A percentile compares a stretch with the other conserved stretches of the same genome.
phyloP scores from a whole-genome alignment of 2,888 invertebrate genomes.

The Peribatodes rhomboidaria region DNA sequence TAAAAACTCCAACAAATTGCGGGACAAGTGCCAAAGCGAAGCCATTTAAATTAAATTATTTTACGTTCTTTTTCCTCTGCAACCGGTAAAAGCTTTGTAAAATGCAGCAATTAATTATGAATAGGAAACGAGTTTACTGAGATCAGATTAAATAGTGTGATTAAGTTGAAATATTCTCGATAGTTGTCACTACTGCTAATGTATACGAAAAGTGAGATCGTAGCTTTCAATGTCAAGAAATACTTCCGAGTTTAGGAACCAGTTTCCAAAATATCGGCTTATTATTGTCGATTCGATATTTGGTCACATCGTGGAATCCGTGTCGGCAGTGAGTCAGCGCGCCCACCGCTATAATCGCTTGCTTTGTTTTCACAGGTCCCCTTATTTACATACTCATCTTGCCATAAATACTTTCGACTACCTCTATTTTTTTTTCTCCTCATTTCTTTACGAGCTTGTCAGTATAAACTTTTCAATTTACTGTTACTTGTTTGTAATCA shows the following conservation, averaged over 20 bases:
- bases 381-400: constrained; percentile 61
- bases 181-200: constrained; percentile 15
- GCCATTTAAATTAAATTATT: constrained; percentile 36
- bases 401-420: constrained; percentile 55
- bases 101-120: constrained; percentile 21
- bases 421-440: constrained; percentile 46
- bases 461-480: constrained; percentile 47
- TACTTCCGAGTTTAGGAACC: constrained; percentile 52
- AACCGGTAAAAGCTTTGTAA: constrained; percentile 14
- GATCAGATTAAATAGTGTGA: constrained; percentile 18
- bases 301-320: constrained; percentile 62
- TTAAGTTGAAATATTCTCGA: constrained; percentile 27
- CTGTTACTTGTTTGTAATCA: constrained; percentile 31
- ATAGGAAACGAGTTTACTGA: constrained; percentile 15
- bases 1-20: constrained; percentile 37
- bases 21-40: constrained; percentile 27
- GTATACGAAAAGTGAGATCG: constrained; percentile 25
- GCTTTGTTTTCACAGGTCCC: constrained; percentile 51
- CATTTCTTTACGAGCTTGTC: constrained; percentile 47
- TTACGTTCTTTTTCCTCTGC: constrained; percentile 17
- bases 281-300: constrained; percentile 66
- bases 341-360: constrained; percentile 60
- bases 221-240: constrained; percentile 41
- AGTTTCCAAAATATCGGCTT: constrained; percentile 60
- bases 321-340: constrained; percentile 71